Conservation (phyloP, 2,113 vertebrate genomes). For the Anarhynchus alexandrinus region DNA sequence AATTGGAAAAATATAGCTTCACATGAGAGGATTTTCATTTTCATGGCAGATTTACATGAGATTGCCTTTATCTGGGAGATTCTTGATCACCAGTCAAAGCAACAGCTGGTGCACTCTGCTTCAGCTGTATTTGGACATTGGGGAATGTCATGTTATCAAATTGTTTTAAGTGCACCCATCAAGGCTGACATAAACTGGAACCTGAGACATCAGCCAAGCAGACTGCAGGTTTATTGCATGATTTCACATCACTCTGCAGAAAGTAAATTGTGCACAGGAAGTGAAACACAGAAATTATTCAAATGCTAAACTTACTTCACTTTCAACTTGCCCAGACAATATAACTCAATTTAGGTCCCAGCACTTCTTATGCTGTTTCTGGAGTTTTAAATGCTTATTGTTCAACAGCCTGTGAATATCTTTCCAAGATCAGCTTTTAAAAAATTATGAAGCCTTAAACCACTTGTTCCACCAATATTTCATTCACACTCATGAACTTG, state of each 20-base stretch:
- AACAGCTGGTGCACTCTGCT: constrained; percentile 57
- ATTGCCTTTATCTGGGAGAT: constrained; percentile 44
- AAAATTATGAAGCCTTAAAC: constrained; percentile 49
- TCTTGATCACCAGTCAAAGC: constrained; percentile 53
- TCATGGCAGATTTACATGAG: constrained; percentile 58
- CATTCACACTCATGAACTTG: background rate
- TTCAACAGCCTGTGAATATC: constrained; percentile 12
- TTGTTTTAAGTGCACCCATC: constrained; percentile 51
- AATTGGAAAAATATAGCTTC: constrained; percentile 27
- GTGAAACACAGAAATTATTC: constrained; percentile 1
- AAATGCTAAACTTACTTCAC: background rate
- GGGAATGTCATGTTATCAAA: constrained; percentile 49
- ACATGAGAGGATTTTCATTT: constrained; percentile 31
- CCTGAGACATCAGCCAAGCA: background rate
- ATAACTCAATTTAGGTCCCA: background rate
- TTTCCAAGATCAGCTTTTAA: constrained; percentile 45
- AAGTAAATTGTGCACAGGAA: background rate
- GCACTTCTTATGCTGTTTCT: background rate
- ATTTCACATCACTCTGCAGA: constrained; percentile 21
- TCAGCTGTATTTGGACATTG: constrained; percentile 47
- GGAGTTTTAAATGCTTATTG: constrained; percentile 18
- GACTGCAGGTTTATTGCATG: background rate
- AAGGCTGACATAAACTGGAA: constrained; percentile 32
- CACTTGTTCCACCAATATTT: constrained; percentile 2
- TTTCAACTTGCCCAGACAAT: background rate